A percentile compares a stretch with the other conserved stretches of the same genome.
Evolutionary conservation across 2,888 invertebrate genomes (phyloP).

Genomic region (Scotopteryx bipunctaria): DNA sequence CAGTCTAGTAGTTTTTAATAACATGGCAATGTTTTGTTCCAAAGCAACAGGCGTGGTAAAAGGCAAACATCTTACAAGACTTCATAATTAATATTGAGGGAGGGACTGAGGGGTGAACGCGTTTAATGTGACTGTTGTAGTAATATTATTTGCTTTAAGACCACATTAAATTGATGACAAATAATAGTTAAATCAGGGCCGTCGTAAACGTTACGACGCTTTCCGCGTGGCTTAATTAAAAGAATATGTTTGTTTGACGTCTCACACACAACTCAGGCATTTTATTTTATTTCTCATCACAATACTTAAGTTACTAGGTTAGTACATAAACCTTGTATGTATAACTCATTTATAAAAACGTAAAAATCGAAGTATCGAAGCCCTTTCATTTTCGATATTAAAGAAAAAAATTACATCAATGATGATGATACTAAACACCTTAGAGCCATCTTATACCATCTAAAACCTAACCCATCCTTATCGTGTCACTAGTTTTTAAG

Average conservation of each 20-base stretch:
- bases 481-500: no score
- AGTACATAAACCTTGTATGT: no score
- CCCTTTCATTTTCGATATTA: no score
- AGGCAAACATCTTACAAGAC: constrained; percentile 7
- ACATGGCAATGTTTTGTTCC: no score
- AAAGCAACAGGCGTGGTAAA: constrained; percentile 16
- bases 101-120: constrained; percentile 23
- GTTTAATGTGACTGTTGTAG: constrained; percentile 56
- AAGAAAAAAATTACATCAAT: no score
- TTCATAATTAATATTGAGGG: constrained; percentile 24
- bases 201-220: constrained; percentile 80
- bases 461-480: no score
- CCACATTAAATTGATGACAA: constrained; percentile 82
- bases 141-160: constrained; percentile 71
- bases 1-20: no score
- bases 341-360: no score
- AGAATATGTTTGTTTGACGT: constrained; percentile 75
- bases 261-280: constrained; percentile 30
- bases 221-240: constrained; percentile 80
- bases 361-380: no score
- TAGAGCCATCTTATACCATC: no score
- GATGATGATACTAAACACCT: no score
- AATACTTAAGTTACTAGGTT: not conserved
- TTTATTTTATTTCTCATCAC: no score
- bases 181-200: constrained; percentile 82